These are phyloP conservation scores for Dreissena rostriformis DNA, from an alignment of 1,140 invertebrate genomes.

Conservation along the genomic window DNA sequence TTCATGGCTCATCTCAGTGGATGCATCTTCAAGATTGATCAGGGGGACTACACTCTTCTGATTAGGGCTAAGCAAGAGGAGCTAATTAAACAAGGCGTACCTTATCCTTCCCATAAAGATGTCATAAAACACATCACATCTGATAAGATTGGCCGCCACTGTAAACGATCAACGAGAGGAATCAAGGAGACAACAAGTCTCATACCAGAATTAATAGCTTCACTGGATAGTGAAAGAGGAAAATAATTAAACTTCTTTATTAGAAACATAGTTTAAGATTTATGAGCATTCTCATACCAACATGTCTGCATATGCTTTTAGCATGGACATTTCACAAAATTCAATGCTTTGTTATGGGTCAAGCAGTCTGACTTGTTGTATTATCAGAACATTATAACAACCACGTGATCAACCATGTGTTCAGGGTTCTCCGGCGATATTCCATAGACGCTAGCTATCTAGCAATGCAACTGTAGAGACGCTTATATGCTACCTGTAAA, in stretches of 20 bases:
- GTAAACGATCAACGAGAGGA: constrained; percentile 53
- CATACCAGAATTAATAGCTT: constrained; percentile 48
- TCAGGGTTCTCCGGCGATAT: too few species aligned
- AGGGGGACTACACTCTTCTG: constrained; percentile 52
- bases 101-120: constrained; percentile 31
- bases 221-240: constrained; percentile 43
- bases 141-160: constrained; percentile 62
- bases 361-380: too few species aligned
- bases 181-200: neutral
- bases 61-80: constrained; percentile 58
- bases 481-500: too few species aligned
- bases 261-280: too few species aligned
- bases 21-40: constrained; percentile 64
- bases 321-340: too few species aligned
- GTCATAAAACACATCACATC: constrained; percentile 45
- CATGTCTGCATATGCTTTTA: too few species aligned
- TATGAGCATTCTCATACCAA: too few species aligned
- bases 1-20: constrained; percentile 60
- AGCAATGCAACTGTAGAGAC: too few species aligned
- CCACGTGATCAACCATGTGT: too few species aligned
- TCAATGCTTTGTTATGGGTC: too few species aligned
- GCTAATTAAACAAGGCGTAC: constrained; percentile 11
- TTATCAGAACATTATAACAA: too few species aligned
- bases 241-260: neutral
- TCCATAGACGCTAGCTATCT: too few species aligned